Percentiles rank a stretch among this genome's conserved stretches.
Conservation (phyloP, 2,113 vertebrate species). For the Semnornis frantzii region DNA sequence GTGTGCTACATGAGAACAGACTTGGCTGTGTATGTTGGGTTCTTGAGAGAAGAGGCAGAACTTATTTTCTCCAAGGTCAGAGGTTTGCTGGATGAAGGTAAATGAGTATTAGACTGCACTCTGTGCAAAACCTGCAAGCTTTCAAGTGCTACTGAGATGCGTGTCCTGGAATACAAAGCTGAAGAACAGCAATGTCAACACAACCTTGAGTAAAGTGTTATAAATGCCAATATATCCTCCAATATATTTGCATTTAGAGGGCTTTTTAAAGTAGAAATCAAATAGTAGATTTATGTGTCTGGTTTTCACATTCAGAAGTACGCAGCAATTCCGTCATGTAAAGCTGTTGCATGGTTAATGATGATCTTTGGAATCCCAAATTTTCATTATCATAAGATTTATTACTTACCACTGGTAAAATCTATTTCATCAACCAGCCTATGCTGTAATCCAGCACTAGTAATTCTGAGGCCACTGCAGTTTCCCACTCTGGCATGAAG, state of each 20-base stretch:
- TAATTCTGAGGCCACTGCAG: slow-evolving; percentile 9
- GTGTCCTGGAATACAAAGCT: slow-evolving; percentile 13
- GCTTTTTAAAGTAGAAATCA: slow-evolving; percentile 42
- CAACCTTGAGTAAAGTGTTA: slow-evolving; percentile 40
- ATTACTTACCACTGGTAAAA: slow-evolving; percentile 26
- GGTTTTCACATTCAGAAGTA: slow-evolving; percentile 19
- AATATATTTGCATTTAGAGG: slow-evolving; percentile 55
- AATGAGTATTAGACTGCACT: not conserved
- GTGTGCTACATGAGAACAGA: not conserved
- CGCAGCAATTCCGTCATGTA: not conserved
- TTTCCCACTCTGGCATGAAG: slow-evolving; percentile 13
- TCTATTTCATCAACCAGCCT: not conserved
- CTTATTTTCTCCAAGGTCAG: not conserved
- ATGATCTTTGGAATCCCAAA: not conserved
- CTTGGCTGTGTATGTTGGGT: not conserved
- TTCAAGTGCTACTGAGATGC: not conserved
- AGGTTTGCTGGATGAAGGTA: slow-evolving; percentile 6
- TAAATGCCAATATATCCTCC: not conserved
- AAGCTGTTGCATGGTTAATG: not conserved
- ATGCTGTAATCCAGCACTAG: not conserved
- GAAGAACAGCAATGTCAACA: slow-evolving; percentile 20
- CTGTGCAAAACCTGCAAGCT: slow-evolving; percentile 22
- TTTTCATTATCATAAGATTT: slow-evolving; percentile 4
- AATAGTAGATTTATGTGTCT: slow-evolving; percentile 22
- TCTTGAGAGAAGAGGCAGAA: not conserved